A percentile compares a stretch with the other conserved stretches of the same genome.
Evolutionary conservation across 1,140 invertebrate species (phyloP).

Genomic region (Subanguina moxae): DNA sequence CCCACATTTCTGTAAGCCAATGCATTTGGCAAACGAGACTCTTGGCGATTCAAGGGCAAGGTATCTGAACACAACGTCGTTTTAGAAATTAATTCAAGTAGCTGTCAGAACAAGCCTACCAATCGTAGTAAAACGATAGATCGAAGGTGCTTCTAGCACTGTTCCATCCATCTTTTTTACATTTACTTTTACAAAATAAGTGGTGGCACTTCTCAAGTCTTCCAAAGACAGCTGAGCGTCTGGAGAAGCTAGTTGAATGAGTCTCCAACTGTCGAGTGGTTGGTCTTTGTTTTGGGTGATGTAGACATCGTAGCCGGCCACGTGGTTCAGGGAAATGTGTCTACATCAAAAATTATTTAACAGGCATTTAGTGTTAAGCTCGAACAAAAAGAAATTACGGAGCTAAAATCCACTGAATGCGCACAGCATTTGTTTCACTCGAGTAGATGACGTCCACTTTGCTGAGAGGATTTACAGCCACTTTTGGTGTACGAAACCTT

Average conservation of each 20-base stretch:
- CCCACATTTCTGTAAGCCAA: conserved; percentile 1
- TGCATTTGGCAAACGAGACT: background rate
- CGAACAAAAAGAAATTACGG: conserved; percentile 30
- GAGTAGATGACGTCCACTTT: conserved; percentile 59
- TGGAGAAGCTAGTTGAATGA: conserved; percentile 20
- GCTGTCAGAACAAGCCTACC: too few relatives aligned
- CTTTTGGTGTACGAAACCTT: conserved; percentile 22
- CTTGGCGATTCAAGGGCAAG: background rate
- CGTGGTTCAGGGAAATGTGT: conserved; percentile 7
- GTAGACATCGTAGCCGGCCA: conserved; percentile 52
- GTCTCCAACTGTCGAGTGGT: conserved; percentile 26
- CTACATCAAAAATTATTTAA: background rate
- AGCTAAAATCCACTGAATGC: conserved; percentile 55
- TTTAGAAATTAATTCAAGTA: background rate
- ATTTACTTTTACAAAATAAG: conserved; percentile 54
- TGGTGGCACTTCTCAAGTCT: conserved; percentile 34
- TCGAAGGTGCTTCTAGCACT: conserved; percentile 42
- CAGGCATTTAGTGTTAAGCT: background rate
- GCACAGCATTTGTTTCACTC: conserved; percentile 50
- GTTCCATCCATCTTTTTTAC: conserved; percentile 44
- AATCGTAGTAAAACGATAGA: conserved; percentile 56
- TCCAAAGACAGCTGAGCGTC: background rate
- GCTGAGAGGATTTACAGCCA: conserved; percentile 47
- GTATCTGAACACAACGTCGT: background rate
- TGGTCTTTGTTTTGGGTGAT: conserved; percentile 40